Evolutionary conservation across 2,797 vertebrate species (phyloP).

Genomic region (Lerista edwardsae): DNA sequence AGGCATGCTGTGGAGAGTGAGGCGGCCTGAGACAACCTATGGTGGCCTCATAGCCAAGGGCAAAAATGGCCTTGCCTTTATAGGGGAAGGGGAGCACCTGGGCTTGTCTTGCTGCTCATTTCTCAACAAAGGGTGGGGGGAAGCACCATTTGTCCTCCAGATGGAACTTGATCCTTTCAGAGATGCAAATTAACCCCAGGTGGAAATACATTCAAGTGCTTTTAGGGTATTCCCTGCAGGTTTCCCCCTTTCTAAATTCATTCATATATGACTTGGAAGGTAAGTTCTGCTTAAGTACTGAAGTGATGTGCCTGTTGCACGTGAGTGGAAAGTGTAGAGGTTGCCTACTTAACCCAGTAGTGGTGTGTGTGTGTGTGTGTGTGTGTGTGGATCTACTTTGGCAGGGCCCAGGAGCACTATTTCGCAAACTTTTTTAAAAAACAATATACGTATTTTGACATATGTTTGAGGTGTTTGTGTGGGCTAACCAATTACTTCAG

Average conservation of each 20-base stretch:
- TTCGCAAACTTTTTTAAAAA: too few relatives aligned
- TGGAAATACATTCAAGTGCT: background rate
- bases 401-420: too few relatives aligned
- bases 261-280: background rate
- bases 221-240: background rate
- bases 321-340: background rate
- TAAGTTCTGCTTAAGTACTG: background rate
- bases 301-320: background rate
- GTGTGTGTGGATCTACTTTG: too few relatives aligned
- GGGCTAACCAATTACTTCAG: too few relatives aligned
- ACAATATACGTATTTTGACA: too few relatives aligned
- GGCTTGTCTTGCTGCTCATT: background rate
- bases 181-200: too few relatives aligned
- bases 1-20: too few relatives aligned
- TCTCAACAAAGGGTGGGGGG: background rate
- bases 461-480: too few relatives aligned
- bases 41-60: background rate
- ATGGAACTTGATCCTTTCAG: background rate
- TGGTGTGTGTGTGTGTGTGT: too few relatives aligned
- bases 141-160: background rate
- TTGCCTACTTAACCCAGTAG: too few relatives aligned
- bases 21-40: too few relatives aligned
- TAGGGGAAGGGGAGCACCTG: background rate
- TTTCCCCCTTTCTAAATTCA: background rate
- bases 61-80: too few relatives aligned